Percentiles rank a stretch among this genome's conserved stretches.
These are phyloP conservation scores for Kryphioiulus occultus DNA, from an alignment of 2,888 invertebrate genomes.

Conservation along the genomic window DNA sequence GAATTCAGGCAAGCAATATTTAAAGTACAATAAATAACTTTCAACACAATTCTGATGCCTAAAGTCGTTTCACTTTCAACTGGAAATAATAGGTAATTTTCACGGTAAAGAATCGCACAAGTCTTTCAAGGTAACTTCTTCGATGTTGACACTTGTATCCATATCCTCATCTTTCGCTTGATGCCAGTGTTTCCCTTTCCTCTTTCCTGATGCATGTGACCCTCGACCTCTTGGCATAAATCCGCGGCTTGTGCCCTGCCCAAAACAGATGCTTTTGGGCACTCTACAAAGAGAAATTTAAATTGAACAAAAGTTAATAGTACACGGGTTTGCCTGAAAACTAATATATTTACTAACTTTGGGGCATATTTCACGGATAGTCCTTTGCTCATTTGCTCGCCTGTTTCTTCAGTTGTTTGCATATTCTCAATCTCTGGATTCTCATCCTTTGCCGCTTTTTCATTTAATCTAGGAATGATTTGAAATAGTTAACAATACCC, in stretches of 20 bases:
- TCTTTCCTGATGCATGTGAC: background rate
- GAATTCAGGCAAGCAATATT: too few relatives aligned
- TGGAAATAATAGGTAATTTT: background rate
- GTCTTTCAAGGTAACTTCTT: constrained; percentile 47
- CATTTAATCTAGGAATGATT: background rate
- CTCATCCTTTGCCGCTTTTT: background rate
- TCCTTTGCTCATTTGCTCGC: background rate
- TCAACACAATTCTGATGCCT: background rate
- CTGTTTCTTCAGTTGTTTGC: background rate
- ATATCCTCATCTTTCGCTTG: constrained; percentile 22
- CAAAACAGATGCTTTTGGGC: constrained; percentile 48
- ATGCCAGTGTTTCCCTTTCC: constrained; percentile 47
- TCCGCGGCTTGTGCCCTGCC: constrained; percentile 29
- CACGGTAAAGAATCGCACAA: constrained; percentile 35
- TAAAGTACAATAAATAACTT: too few relatives aligned
- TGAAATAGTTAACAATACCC: background rate
- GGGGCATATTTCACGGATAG: constrained; percentile 41
- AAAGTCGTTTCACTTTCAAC: background rate
- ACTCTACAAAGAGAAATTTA: constrained; percentile 18
- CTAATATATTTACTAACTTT: constrained; percentile 15
- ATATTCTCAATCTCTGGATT: background rate
- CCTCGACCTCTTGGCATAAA: constrained; percentile 29
- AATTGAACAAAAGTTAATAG: background rate
- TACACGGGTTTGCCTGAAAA: background rate
- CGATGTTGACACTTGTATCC: constrained; percentile 46